Evolutionary conservation across 2,113 vertebrate species (phyloP).

Genomic region (Cyanistes caeruleus): DNA sequence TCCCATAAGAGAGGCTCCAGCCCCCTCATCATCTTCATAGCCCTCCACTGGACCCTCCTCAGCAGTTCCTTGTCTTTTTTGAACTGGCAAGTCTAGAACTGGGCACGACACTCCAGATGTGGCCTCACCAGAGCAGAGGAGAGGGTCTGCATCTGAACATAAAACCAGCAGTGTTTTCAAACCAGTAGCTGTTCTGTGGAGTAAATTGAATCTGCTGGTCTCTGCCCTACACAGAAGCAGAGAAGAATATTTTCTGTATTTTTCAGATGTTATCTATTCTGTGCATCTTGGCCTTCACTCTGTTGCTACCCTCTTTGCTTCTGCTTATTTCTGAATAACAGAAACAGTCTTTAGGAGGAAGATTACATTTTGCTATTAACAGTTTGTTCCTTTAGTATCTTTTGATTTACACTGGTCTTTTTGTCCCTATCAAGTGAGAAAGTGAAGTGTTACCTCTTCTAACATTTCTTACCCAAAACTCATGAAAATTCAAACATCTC

Average conservation of each 20-base stretch:
- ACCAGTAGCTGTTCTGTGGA: background rate
- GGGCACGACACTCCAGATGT: background rate
- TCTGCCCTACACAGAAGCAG: background rate
- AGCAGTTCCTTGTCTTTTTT: background rate
- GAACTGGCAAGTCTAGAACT: background rate
- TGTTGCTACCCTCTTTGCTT: background rate
- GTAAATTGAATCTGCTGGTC: background rate
- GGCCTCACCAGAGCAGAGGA: background rate
- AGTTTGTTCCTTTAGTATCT: background rate
- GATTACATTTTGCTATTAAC: background rate
- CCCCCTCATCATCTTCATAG: background rate
- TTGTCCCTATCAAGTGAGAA: background rate
- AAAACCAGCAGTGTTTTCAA: background rate
- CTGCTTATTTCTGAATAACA: background rate
- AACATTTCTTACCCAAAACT: background rate
- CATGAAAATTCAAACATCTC: background rate
- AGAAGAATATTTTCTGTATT: background rate
- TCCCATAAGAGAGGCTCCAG: background rate
- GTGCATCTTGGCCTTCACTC: background rate
- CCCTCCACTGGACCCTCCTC: background rate
- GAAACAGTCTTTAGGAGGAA: background rate
- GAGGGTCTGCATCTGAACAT: background rate
- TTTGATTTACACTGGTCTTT: background rate
- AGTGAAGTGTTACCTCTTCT: background rate
- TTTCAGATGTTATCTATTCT: background rate